Evolutionary conservation across 2,113 vertebrate species (phyloP).

Genomic region (Pithys albifrons): DNA sequence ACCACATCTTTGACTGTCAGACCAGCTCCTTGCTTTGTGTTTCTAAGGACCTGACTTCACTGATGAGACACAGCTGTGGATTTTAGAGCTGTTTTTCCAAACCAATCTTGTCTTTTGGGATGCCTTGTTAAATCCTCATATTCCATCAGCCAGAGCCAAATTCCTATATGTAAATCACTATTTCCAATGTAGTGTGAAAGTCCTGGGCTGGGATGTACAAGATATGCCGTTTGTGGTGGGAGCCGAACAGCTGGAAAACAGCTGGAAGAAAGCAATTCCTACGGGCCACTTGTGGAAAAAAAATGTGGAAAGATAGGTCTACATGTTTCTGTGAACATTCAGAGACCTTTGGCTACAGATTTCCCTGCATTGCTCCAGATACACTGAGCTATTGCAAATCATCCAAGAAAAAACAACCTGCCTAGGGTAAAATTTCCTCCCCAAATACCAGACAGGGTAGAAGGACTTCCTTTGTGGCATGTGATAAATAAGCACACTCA

Average conservation of each 20-base stretch:
- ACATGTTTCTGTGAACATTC: not conserved
- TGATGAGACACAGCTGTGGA: not conserved
- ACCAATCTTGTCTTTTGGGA: not conserved
- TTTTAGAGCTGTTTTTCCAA: conserved; percentile 28
- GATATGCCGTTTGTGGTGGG: not conserved
- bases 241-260: not conserved
- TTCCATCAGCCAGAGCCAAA: not conserved
- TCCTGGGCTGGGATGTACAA: not conserved
- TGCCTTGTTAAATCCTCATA: not conserved
- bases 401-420: not conserved
- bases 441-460: not conserved
- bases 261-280: not conserved
- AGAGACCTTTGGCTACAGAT: not conserved
- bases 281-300: not conserved
- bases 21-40: not conserved
- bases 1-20: not conserved
- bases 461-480: not conserved
- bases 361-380: not conserved
- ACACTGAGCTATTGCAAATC: not conserved
- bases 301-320: not conserved
- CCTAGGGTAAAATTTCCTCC: not conserved
- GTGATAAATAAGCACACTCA: not conserved
- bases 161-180: not conserved
- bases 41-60: not conserved
- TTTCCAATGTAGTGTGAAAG: not conserved